Conservation (phyloP, 2,888 invertebrate species). For the Pinctada fucata region DNA sequence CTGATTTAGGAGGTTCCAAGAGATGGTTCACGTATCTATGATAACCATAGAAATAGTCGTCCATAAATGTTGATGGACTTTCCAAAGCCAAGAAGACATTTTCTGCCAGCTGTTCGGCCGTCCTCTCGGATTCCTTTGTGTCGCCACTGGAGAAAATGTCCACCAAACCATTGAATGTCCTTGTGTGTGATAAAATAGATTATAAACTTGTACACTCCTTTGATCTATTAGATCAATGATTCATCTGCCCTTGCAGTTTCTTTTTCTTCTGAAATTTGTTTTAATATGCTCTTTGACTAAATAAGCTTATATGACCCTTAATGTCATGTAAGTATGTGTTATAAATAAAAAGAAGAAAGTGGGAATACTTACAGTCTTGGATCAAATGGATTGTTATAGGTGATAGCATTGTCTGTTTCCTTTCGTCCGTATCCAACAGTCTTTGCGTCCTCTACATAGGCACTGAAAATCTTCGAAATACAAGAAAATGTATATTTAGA, state of each 20-base stretch:
- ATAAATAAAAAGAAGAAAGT: too few relatives aligned
- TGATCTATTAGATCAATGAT: neutral
- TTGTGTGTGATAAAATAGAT: slow-evolving; percentile 10
- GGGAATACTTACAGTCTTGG: slow-evolving; percentile 52
- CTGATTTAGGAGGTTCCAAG: slow-evolving; percentile 4
- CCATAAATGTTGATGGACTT: slow-evolving; percentile 43
- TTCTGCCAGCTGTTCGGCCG: slow-evolving; percentile 28
- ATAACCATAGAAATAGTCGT: slow-evolving; percentile 47
- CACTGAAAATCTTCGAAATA: slow-evolving; percentile 38
- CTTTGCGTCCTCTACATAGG: slow-evolving; percentile 41
- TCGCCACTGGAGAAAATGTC: slow-evolving; percentile 6
- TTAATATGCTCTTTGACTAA: too few relatives aligned
- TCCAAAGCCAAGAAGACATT: slow-evolving; percentile 49
- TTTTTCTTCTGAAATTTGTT: neutral
- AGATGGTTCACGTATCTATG: slow-evolving; percentile 35
- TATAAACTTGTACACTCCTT: neutral
- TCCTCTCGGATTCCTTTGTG: slow-evolving; percentile 9
- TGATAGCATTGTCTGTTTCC: slow-evolving; percentile 26
- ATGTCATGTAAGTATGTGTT: neutral
- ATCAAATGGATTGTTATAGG: slow-evolving; percentile 57
- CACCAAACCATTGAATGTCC: slow-evolving; percentile 42
- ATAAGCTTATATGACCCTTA: too few relatives aligned
- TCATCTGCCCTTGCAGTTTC: neutral
- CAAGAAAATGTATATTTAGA: too few relatives aligned
- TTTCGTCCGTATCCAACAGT: slow-evolving; percentile 46